Evolutionary conservation across 2,888 invertebrate genomes (phyloP), one percentile per base, ranked within the genome.

Genomic region (Lasioglossum pauxillum): DNA sequence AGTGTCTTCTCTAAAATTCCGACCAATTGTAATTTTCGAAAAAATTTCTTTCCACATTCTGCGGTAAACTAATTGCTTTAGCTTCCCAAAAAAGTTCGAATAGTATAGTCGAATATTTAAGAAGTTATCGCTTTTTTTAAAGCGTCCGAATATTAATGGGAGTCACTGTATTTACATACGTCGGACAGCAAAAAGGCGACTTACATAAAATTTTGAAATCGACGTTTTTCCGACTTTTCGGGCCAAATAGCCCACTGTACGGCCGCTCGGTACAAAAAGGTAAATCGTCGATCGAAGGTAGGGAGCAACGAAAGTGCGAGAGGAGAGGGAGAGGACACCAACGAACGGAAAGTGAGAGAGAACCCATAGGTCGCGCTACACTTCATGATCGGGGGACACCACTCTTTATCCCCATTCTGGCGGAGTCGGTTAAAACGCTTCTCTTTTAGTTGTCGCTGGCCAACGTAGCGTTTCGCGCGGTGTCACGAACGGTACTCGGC

Each of bases 381-480:
- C 88, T 89, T 88, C 86, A 85, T 80, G 89, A 89, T 88, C 90
- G 88, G 85, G 90, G 82, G 88, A 91, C 89, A 89, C 89, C 90
- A 91, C 92, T 90, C 90, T 90, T 93, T 93, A 93, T 93, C 91
- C 93, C 90, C 92, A 88, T 90, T 92, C 89, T 73, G 78, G 41
- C n/a, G 23, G 71, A 87, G 86, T 85, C 83, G 88, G 85, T 86
- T 88, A 87, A 91, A 90, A 90, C 87, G 89, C 83, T 89, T 88
- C 89, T 93, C 93, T 93, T 93, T 94, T 94, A 94, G 94, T 94
- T 92, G 93, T 92, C 91, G 93, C 92, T 94, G 92, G 93, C 90
- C 93, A 91, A 92, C 91, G 91, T 92, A 92, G 91, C 93, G 91
- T 91, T 91, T 89, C 91, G 90, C 87, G 90, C 84, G 76, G 73